Evolutionary conservation across 2,113 vertebrate genomes (phyloP).

Genomic region (Apaloderma vittatum): DNA sequence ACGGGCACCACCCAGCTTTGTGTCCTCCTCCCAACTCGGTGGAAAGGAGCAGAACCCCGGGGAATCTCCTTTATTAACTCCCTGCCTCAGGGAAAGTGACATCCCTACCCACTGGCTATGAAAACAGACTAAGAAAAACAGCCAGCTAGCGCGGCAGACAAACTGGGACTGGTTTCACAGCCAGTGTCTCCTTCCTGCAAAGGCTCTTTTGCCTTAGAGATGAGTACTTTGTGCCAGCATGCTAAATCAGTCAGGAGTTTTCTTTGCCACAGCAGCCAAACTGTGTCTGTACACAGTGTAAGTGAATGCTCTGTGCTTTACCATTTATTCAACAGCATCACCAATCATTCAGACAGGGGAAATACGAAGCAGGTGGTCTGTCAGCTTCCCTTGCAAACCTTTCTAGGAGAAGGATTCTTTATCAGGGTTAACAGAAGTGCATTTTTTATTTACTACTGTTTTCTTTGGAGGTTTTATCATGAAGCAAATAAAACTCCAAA

Average conservation of each 20-base stretch:
- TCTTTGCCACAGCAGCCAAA: neutral
- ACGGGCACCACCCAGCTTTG: neutral
- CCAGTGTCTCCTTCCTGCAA: neutral
- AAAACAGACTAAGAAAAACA: neutral
- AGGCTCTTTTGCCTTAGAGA: fast-evolving
- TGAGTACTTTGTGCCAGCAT: neutral
- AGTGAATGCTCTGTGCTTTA: neutral
- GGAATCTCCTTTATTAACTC: neutral
- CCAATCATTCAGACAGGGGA: neutral
- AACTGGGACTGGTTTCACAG: neutral
- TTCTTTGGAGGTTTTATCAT: neutral
- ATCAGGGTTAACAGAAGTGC: neutral
- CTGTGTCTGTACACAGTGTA: neutral
- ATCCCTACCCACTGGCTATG: neutral
- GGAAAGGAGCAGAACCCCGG: fast-evolving
- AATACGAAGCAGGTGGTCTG: neutral
- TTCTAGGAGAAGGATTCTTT: neutral
- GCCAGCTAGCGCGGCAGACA: neutral
- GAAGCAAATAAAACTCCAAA: conserved; percentile 48
- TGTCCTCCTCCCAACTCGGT: fast-evolving
- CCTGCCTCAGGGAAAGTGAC: neutral
- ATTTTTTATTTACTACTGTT: neutral
- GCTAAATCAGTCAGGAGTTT: neutral
- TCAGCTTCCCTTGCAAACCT: conserved; percentile 26
- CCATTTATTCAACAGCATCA: neutral